Evolutionary conservation across 2,888 invertebrate genomes (phyloP).

Genomic region (Amphiduros pacificus): DNA sequence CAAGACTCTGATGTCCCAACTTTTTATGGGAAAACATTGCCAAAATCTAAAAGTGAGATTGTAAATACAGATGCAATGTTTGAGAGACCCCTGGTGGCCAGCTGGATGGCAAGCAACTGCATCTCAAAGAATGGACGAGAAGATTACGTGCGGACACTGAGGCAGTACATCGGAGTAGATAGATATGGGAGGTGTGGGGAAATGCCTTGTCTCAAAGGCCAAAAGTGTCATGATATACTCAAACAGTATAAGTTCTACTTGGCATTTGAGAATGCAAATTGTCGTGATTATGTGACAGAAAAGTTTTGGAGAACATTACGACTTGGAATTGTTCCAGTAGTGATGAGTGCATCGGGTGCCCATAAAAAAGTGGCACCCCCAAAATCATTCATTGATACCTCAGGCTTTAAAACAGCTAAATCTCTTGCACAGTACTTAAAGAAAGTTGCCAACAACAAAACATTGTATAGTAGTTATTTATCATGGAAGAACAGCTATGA

Average conservation of each 20-base stretch:
- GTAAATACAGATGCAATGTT: neutral
- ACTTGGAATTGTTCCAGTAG: slow-evolving; percentile 15
- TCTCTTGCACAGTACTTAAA: slow-evolving; percentile 15
- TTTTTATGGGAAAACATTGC: neutral
- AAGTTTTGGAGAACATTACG: slow-evolving; percentile 17
- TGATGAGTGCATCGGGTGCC: slow-evolving; percentile 9
- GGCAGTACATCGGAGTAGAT: neutral
- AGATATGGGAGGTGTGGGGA: neutral
- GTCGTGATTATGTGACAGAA: slow-evolving; percentile 20
- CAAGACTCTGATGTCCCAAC: neutral
- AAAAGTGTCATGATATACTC: neutral
- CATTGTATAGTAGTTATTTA: neutral
- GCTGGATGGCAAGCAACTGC: slow-evolving; percentile 8
- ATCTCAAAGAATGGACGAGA: neutral
- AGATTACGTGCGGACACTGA: neutral
- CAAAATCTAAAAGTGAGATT: neutral
- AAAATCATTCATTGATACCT: neutral
- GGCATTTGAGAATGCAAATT: slow-evolving; percentile 19
- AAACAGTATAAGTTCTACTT: slow-evolving; percentile 18
- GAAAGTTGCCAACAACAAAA: slow-evolving; percentile 1
- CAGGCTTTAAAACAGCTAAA: slow-evolving; percentile 4
- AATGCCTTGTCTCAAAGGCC: neutral
- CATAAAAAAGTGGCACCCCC: slow-evolving; percentile 2
- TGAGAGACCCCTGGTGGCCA: neutral
- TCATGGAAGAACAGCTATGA: neutral